Conservation (phyloP, 2,113 vertebrate genomes). For the Pelmatolapia mariae region DNA sequence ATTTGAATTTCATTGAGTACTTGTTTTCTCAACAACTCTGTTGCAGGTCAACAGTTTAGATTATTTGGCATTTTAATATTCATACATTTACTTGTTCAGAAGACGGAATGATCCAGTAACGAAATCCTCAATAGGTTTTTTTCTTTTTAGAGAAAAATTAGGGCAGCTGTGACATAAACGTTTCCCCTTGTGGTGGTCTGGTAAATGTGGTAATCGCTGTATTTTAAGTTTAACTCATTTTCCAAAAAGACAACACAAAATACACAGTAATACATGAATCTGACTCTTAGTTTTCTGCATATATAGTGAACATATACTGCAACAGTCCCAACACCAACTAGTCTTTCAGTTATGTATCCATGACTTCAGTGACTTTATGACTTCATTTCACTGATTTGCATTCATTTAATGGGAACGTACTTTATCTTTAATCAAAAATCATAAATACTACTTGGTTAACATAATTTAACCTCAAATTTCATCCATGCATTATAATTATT, state of each 20-base stretch:
- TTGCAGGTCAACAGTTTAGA: neutral
- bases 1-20: neutral
- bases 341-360: neutral
- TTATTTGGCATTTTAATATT: neutral
- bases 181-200: neutral
- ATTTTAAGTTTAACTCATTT: neutral
- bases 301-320: neutral
- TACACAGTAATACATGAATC: neutral
- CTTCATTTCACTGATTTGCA: neutral
- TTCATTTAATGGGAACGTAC: neutral
- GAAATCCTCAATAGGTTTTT: neutral
- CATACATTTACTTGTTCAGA: neutral
- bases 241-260: neutral
- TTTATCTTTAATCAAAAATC: neutral
- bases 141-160: neutral
- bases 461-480: neutral
- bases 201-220: neutral
- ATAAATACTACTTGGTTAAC: neutral
- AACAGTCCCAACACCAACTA: neutral
- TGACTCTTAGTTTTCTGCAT: neutral
- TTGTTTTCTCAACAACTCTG: neutral
- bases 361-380: neutral
- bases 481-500: neutral
- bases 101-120: neutral
- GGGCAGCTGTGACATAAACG: neutral